These are phyloP conservation scores for Dicaeum eximium DNA, from an alignment of 2,113 vertebrate genomes.

Conservation along the genomic window DNA sequence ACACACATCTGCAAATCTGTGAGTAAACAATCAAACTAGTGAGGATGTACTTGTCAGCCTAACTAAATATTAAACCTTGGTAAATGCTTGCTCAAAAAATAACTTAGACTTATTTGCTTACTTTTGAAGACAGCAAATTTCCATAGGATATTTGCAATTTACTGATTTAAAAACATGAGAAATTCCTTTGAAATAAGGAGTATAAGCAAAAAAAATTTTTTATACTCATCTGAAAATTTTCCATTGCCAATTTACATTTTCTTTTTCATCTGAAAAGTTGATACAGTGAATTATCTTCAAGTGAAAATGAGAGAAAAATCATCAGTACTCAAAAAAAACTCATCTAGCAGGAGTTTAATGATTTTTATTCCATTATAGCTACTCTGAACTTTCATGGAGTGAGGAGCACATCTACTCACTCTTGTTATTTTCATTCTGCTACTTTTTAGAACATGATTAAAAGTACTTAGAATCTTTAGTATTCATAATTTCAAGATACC, in stretches of 20 bases:
- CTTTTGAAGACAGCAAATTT: background rate
- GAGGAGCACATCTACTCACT: background rate
- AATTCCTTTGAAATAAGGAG: background rate
- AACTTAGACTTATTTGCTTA: background rate
- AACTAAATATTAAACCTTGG: background rate
- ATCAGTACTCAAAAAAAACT: background rate
- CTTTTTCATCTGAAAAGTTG: background rate
- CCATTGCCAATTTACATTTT: background rate
- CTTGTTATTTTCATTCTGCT: background rate
- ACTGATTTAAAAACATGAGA: background rate
- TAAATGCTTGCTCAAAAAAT: background rate
- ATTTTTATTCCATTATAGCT: background rate
- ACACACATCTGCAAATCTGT: background rate
- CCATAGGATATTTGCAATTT: background rate
- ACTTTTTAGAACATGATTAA: background rate
- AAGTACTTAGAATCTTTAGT: background rate
- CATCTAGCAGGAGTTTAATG: background rate
- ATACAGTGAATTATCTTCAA: background rate
- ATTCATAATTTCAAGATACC: background rate
- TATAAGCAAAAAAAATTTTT: background rate
- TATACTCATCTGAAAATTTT: background rate
- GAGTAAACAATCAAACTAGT: background rate
- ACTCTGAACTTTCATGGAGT: background rate
- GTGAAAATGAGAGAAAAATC: background rate
- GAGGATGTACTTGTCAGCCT: background rate